These are phyloP conservation scores for Dorcus parallelipipedus DNA, from an alignment of 2,888 invertebrate genomes.

Conservation along the genomic window DNA sequence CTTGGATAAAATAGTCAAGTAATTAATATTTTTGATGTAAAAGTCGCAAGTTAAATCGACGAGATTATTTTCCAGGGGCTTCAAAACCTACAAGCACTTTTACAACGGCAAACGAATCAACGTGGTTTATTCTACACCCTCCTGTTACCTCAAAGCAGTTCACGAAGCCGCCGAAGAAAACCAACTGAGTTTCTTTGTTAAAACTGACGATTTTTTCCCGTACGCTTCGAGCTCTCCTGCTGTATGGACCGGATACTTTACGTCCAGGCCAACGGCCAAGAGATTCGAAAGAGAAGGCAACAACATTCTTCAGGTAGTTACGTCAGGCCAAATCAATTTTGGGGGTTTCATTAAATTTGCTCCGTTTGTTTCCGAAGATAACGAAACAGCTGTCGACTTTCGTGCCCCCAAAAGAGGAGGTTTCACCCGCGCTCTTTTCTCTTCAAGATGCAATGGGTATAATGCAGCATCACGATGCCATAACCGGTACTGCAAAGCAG, in stretches of 20 bases:
- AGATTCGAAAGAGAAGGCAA: slow-evolving; percentile 23
- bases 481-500: slow-evolving; percentile 43
- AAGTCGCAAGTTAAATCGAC: neutral
- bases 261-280: slow-evolving; percentile 24
- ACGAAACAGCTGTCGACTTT: slow-evolving; percentile 59
- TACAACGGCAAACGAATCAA: slow-evolving; percentile 47
- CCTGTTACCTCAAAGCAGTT: slow-evolving; percentile 77
- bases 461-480: slow-evolving; percentile 86
- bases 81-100: slow-evolving; percentile 5
- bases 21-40: slow-evolving; percentile 26
- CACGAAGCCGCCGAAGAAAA: slow-evolving; percentile 65
- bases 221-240: slow-evolving; percentile 16
- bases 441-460: slow-evolving; percentile 70
- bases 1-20: slow-evolving; percentile 81
- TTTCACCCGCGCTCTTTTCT: slow-evolving; percentile 35
- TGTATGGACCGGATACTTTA: slow-evolving; percentile 26
- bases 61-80: slow-evolving; percentile 13
- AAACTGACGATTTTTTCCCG: slow-evolving; percentile 56
- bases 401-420: too few species aligned
- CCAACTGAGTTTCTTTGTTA: slow-evolving; percentile 45
- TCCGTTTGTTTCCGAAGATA: slow-evolving; percentile 48
- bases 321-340: neutral
- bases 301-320: slow-evolving; percentile 23
- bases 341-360: neutral
- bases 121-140: slow-evolving; percentile 80